Evolutionary conservation across 2,113 vertebrate species (phyloP).

Genomic region (Uria lomvia): DNA sequence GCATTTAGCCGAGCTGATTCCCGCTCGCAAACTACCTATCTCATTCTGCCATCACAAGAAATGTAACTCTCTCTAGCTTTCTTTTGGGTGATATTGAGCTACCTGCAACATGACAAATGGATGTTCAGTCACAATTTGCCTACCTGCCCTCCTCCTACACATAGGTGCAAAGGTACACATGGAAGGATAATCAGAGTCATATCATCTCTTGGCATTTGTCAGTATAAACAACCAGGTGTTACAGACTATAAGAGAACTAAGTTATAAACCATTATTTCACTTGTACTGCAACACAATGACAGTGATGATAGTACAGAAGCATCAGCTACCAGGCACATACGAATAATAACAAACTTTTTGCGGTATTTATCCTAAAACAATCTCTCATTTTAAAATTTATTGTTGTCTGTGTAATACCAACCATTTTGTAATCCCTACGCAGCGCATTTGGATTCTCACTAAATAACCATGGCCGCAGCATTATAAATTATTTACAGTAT

Average conservation of each 20-base stretch:
- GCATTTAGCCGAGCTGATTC: neutral
- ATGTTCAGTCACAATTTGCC: neutral
- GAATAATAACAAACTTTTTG: neutral
- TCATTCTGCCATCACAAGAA: neutral
- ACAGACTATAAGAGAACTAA: neutral
- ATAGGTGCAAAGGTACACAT: neutral
- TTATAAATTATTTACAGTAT: conserved; percentile 48
- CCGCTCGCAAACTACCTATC: neutral
- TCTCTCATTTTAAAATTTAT: neutral
- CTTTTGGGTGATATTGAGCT: neutral
- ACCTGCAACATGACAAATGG: neutral
- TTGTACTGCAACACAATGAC: neutral
- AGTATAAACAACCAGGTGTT: neutral
- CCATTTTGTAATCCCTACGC: neutral
- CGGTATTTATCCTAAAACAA: neutral
- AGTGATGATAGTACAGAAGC: neutral
- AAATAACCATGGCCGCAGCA: neutral
- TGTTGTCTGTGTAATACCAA: neutral
- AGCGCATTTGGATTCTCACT: neutral
- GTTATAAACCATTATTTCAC: neutral
- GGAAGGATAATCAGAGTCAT: neutral
- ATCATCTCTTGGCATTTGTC: neutral
- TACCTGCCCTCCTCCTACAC: neutral
- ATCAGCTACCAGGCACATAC: neutral
- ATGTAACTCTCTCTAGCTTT: neutral